Conservation (phyloP, 2,113 vertebrate species). For the Nibea coibor region DNA sequence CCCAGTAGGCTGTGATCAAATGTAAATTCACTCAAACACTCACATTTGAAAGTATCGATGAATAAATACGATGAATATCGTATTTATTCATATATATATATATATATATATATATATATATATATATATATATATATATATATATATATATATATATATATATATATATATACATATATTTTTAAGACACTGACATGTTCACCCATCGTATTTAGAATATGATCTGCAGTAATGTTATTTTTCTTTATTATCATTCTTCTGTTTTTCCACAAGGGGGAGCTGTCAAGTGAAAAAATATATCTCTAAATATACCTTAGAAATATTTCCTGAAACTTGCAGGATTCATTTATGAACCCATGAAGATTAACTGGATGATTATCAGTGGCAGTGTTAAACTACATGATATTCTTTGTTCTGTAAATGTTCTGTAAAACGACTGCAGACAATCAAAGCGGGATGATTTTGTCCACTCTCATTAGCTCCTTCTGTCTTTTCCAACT, state of each 20-base stretch:
- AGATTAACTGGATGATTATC: neutral
- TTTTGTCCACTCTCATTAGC: neutral
- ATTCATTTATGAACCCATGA: neutral
- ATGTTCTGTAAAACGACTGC: neutral
- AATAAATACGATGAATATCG: too few species aligned
- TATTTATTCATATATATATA: too few species aligned
- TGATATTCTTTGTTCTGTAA: neutral
- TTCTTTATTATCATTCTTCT: neutral
- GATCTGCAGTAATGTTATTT: neutral
- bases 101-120: too few species aligned
- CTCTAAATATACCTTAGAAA: neutral
- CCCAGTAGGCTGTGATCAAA: neutral
- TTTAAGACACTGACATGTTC: neutral
- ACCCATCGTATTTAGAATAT: neutral
- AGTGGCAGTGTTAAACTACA: neutral
- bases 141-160: too few species aligned
- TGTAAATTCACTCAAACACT: neutral
- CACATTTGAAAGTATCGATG: too few species aligned
- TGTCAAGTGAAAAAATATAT: conserved; percentile 13
- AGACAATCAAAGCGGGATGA: neutral
- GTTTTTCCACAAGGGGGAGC: conserved; percentile 59
- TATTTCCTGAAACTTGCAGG: neutral
- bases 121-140: too few species aligned
- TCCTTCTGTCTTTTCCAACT: neutral
- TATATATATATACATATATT: too few species aligned